These are phyloP conservation scores for Leucopsar rothschildi DNA, from an alignment of 2,113 vertebrate genomes.

Conservation along the genomic window DNA sequence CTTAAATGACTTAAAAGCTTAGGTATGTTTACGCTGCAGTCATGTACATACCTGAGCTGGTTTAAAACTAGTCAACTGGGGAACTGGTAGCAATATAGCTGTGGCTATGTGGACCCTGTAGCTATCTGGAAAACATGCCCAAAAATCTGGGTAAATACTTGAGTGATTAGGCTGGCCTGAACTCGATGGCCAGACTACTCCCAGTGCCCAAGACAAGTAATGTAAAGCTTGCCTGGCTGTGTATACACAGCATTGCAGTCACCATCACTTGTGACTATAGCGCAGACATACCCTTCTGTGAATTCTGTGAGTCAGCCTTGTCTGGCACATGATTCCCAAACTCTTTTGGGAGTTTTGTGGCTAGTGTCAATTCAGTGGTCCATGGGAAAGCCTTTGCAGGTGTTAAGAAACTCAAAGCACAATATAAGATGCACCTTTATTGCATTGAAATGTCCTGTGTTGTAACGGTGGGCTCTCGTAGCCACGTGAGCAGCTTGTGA, in stretches of 20 bases:
- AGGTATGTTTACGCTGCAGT: background rate
- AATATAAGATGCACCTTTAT: background rate
- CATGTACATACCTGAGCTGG: background rate
- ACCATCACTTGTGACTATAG: background rate
- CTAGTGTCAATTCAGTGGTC: background rate
- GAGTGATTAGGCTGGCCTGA: background rate
- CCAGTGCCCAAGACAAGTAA: background rate
- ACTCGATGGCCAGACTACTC: background rate
- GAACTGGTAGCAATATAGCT: background rate
- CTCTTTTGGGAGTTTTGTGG: background rate
- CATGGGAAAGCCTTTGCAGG: background rate
- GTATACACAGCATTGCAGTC: background rate
- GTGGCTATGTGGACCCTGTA: background rate
- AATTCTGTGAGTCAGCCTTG: background rate
- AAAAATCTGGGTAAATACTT: background rate
- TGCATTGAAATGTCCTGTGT: accelerated
- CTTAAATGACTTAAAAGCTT: background rate
- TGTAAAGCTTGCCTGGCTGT: background rate
- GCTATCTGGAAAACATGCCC: background rate
- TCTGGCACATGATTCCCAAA: background rate
- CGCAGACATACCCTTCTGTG: background rate
- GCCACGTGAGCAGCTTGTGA: background rate
- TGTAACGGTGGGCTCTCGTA: background rate
- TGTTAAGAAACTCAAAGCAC: background rate
- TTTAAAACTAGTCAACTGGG: background rate